These are phyloP conservation scores for Drosophila multiciliata DNA, from an alignment of 2,888 invertebrate genomes.

Conservation along the genomic window DNA sequence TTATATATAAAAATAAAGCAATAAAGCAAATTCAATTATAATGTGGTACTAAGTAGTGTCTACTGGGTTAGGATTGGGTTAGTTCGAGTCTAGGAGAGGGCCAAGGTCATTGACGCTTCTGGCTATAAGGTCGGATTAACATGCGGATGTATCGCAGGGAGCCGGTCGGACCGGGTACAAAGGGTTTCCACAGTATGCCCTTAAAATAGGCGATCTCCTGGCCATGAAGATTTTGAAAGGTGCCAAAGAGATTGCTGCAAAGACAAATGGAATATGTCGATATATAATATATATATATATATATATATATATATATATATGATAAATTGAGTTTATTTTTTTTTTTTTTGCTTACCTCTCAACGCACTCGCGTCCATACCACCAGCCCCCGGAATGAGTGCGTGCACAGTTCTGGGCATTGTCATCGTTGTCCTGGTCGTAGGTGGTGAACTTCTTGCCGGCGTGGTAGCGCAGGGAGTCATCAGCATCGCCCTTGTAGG, in stretches of 20 bases:
- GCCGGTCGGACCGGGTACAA: conserved; percentile 61
- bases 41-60: neutral
- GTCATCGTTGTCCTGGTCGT: conserved; percentile 71
- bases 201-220: conserved; percentile 54
- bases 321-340: neutral
- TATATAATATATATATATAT: neutral
- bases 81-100: neutral
- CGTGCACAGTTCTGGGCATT: conserved; percentile 67
- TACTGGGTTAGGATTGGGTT: conserved; percentile 1
- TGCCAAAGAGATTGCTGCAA: conserved; percentile 64
- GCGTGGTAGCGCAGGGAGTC: conserved; percentile 62
- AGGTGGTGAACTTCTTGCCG: conserved; percentile 70
- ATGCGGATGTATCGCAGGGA: conserved; percentile 63
- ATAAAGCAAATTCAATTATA: neutral
- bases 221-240: conserved; percentile 47
- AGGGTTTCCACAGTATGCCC: conserved; percentile 65
- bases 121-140: conserved; percentile 52
- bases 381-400: conserved; percentile 67
- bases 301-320: neutral
- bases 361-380: conserved; percentile 65
- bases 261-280: neutral
- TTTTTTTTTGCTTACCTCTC: conserved; percentile 33
- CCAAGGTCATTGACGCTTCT: neutral
- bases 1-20: neutral
- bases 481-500: conserved; percentile 61